These are phyloP conservation scores for Linnaemya vulpina DNA, from an alignment of 2,888 invertebrate genomes.

Conservation along the genomic window DNA sequence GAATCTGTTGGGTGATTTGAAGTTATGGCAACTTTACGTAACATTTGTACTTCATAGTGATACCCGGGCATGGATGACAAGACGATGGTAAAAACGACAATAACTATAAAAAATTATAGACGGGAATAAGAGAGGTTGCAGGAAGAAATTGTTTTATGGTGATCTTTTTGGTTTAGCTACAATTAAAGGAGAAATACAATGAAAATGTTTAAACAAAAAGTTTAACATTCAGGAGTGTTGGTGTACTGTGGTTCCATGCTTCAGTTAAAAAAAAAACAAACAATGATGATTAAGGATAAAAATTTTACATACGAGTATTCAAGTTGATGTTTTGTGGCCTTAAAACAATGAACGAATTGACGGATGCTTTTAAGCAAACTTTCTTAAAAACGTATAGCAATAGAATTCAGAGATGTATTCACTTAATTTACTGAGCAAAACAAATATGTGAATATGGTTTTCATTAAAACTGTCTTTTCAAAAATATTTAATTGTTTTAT, in stretches of 20 bases:
- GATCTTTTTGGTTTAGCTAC: conserved; percentile 42
- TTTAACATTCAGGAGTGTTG: conserved; percentile 50
- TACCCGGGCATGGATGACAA: conserved; percentile 36
- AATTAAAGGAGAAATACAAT: conserved; percentile 23
- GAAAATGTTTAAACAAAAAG: conserved; percentile 25
- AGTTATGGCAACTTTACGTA: conserved; percentile 55
- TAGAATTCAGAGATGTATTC: not conserved
- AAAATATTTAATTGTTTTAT: too few species aligned
- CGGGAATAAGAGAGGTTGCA: not conserved
- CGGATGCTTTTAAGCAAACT: not conserved
- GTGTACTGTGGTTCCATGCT: conserved; percentile 22
- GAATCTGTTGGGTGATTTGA: conserved; percentile 51
- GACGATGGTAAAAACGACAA: conserved; percentile 12
- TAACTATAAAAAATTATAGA: not conserved
- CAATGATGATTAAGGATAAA: conserved; percentile 56
- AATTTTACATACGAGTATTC: conserved; percentile 53
- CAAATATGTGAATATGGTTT: not conserved
- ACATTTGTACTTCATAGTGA: conserved; percentile 33
- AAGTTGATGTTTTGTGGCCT: conserved; percentile 17
- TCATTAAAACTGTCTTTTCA: too few species aligned
- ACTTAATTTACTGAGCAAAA: not conserved
- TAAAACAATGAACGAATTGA: conserved; percentile 14
- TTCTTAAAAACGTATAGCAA: not conserved
- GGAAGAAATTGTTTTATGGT: conserved; percentile 22
- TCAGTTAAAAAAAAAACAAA: conserved; percentile 3